Base-by-base conservation (phyloP, 2,888 invertebrate genomes). In the Zaprionus obscuricornis region DNA sequence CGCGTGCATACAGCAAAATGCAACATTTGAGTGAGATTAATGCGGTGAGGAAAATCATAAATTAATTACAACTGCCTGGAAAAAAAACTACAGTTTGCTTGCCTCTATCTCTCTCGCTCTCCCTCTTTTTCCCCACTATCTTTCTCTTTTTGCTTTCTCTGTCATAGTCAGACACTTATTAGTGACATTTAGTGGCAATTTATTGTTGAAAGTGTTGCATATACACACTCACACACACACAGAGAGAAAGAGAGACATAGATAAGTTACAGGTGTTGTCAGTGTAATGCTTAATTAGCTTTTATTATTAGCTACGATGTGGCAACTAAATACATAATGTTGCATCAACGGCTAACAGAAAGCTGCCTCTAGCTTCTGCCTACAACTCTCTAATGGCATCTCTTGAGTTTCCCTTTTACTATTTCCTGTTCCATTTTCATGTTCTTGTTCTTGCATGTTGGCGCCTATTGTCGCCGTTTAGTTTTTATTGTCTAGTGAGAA, bases 11-110 rank as follows among this genome's bases (percentile, higher is more conserved):
- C 56, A 14, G 34, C 56, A 79, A 55, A n/a, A n/a, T n/a, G n/a
- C 65, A 57, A 51, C 71, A 74, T 56, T 59, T 67, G 82, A 87
- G 83, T 74, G 85, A 86, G 90, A 89, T 90, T 86, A 87, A 90
- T 89, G 88, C 85, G 76, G 87, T 89, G 89, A 82, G 77, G 89
- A 90, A 90, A 90, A 88, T 89, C 89, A 89, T 89, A 89, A 89
- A 90, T 90, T 90, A 89, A 88, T 88, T 89, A 86, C 75, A 74
- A 45, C 52, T 62, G 67, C 46, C 52, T 56, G 83, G 58, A 67
- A 56, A 54, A 62, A n/a, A n/a, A n/a, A n/a, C n/a, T n/a, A n/a
- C n/a, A n/a, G n/a, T n/a, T n/a, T n/a, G n/a, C n/a, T n/a, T n/a
- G n/a, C n/a, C n/a, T 39, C 37, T 29, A 13, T 7, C 27, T 14